These are phyloP conservation scores for Stigmatopora argus DNA, from an alignment of 2,113 vertebrate species.

Conservation along the genomic window DNA sequence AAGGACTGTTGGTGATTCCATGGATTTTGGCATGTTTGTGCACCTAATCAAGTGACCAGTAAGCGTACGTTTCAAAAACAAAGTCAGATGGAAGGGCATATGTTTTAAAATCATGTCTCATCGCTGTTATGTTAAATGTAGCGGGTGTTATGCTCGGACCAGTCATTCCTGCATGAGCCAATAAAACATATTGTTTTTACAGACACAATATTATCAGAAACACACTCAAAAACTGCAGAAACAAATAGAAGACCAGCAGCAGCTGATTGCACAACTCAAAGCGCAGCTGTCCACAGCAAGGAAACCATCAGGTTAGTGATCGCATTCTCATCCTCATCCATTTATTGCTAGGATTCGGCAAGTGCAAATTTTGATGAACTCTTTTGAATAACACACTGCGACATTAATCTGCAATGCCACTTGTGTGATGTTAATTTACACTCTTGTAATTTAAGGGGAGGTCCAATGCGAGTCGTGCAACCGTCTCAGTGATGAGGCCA, in stretches of 20 bases:
- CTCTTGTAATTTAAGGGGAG: slow-evolving; percentile 54
- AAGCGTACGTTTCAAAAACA: not conserved
- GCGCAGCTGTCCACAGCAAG: slow-evolving; percentile 61
- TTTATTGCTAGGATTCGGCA: slow-evolving; percentile 9
- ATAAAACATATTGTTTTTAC: slow-evolving; percentile 50
- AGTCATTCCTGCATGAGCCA: not conserved
- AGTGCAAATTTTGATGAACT: not conserved
- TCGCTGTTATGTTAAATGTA: slow-evolving; percentile 1
- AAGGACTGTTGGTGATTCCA: not conserved
- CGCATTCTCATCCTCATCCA: not conserved
- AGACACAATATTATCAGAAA: slow-evolving; percentile 86
- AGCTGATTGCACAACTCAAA: slow-evolving; percentile 76
- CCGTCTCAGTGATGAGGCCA: slow-evolving; percentile 53
- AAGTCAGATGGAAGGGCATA: not conserved
- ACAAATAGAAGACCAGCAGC: slow-evolving; percentile 84
- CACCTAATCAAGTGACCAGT: not conserved
- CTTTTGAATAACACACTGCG: not conserved
- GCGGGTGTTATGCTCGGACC: not conserved
- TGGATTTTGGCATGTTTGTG: not conserved
- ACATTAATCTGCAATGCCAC: not conserved
- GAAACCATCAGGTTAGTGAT: slow-evolving; percentile 62
- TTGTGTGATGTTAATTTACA: slow-evolving; percentile 11
- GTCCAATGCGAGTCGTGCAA: slow-evolving; percentile 64
- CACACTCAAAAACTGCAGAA: slow-evolving; percentile 82
- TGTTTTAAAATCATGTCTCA: not conserved